phyloP scores from a whole-genome alignment of 2,797 vertebrate genomes.

The Takifugu rubripes region DNA sequence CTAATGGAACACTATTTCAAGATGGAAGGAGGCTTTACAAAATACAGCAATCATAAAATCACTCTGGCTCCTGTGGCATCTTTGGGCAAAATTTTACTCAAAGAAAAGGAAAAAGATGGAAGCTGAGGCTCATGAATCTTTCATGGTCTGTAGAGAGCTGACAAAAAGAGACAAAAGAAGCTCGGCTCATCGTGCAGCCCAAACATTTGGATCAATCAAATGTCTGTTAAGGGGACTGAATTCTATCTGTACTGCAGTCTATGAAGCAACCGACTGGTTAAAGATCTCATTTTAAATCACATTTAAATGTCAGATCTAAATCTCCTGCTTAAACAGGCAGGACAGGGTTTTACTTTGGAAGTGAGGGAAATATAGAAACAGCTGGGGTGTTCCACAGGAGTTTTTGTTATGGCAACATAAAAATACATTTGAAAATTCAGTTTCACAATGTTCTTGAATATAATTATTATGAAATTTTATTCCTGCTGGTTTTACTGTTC shows the following conservation, averaged over 20 bases:
- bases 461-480: too few species aligned
- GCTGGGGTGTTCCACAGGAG: too few species aligned
- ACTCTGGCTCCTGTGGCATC: constrained; percentile 27
- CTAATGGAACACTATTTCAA: constrained; percentile 17
- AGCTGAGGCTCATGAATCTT: constrained; percentile 68
- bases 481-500: too few species aligned
- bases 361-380: too few species aligned
- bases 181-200: constrained; percentile 35
- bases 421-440: too few species aligned
- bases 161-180: constrained; percentile 68
- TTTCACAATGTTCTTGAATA: too few species aligned
- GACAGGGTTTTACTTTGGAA: too few species aligned
- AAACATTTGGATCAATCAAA: constrained; percentile 69
- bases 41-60: constrained; percentile 57
- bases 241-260: too few species aligned
- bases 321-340: too few species aligned
- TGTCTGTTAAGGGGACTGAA: constrained; percentile 39
- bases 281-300: background rate
- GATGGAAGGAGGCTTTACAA: constrained; percentile 25
- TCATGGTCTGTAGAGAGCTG: constrained; percentile 64
- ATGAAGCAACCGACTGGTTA: too few species aligned
- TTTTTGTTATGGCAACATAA: too few species aligned
- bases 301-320: background rate
- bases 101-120: constrained; percentile 67
- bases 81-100: constrained; percentile 42